Base-by-base conservation (phyloP, 2,113 vertebrate genomes). In the Chitala chitala region DNA sequence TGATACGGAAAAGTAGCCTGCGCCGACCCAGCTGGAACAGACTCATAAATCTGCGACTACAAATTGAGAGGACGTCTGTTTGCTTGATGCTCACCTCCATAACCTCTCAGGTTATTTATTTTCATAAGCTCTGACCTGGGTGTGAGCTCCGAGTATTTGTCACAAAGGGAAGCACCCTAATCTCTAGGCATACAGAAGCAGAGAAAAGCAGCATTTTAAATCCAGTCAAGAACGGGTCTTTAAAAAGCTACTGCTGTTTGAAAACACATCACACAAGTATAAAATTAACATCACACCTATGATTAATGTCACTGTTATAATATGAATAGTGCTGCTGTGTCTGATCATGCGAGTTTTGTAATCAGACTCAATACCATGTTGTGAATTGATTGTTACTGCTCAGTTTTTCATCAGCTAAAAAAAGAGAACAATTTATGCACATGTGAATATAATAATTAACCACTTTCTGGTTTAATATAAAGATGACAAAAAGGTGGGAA, bases 71-170 rank as follows among this genome's bases (percentile, higher is more conserved):
- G 82, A 81, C 71, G 78, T 83, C 76, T 75, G 77, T 76, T 82
- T 81, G 88, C 88, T 89, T 91, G 87, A 90, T 89, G 89, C 89
- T 79, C 63, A 86, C 86, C 89, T n/a, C n/a, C 80, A 80, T 68
- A 90, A 88, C 90, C 69, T 63, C 77, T 79, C 77, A 70, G 74
- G 82, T 85, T 88, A 89, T 91, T 90, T 86, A 83, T 91, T 91
- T 89, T 89, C 89, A 88, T 91, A 88, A 90, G 86, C 76, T 77
- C 66, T 69, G 78, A 78, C 83, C 83, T 79, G 81, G 82, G 86
- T 61, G n/a, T 31, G 24, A 26, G 26, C 64, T 48, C 64, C 42
- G 1, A 46, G 40, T 13, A 13, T 42, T 17, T n/a, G 10, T 42
- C 40, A 29, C 17, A 22, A 48, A 20, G 24, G 5, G 7, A 10